A percentile compares a stretch with the other conserved stretches of the same genome.
These are phyloP conservation scores for Calliphora vicina DNA, from an alignment of 1,140 invertebrate species.

Conservation along the genomic window DNA sequence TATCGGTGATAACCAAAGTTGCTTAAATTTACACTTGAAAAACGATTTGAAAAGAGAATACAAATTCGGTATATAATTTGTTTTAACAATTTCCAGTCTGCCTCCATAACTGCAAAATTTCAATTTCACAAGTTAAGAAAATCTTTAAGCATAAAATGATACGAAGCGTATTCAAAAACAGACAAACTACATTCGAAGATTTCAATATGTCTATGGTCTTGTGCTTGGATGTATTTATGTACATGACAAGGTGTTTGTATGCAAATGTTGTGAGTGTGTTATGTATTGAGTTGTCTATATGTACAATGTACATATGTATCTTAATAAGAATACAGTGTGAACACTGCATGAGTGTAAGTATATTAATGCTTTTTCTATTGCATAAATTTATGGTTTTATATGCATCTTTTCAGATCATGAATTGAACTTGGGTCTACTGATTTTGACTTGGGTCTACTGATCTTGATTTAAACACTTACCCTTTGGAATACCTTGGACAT, in stretches of 20 bases:
- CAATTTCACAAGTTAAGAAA: conserved; percentile 16
- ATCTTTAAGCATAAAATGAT: not conserved
- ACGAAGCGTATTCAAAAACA: conserved; percentile 27
- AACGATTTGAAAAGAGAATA: too few species aligned
- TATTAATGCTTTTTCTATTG: not conserved
- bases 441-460: too few species aligned
- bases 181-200: not conserved
- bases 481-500: too few species aligned
- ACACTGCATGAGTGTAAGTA: not conserved
- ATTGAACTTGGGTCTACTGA: too few species aligned
- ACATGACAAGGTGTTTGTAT: not conserved
- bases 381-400: not conserved
- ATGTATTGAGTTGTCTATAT: not conserved
- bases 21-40: too few species aligned
- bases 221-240: not conserved
- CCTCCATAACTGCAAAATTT: not conserved
- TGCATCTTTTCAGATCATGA: too few species aligned
- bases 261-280: not conserved
- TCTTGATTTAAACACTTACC: too few species aligned
- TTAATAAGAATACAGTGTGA: not conserved
- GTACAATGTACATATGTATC: not conserved
- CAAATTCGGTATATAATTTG: too few species aligned
- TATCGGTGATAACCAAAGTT: too few species aligned
- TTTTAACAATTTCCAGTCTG: not conserved
- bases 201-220: not conserved